These are phyloP conservation scores for Drosophila stalkeri DNA, from an alignment of 2,888 invertebrate species.

Conservation along the genomic window DNA sequence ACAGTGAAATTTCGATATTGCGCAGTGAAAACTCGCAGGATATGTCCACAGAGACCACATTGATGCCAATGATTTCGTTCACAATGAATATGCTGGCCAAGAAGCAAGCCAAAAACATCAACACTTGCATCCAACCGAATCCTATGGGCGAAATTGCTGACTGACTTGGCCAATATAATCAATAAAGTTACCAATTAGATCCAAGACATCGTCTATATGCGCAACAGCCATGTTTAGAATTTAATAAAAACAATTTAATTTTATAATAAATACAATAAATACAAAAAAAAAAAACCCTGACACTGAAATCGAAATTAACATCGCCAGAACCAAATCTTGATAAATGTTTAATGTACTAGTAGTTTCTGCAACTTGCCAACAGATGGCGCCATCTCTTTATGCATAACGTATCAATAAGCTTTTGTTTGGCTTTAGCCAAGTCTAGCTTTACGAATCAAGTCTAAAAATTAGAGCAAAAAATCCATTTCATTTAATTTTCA, in stretches of 20 bases:
- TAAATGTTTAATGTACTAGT: background rate
- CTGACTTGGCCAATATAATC: background rate
- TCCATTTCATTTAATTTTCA: constrained; percentile 18
- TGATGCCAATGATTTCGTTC: constrained; percentile 29
- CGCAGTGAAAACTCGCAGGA: constrained; percentile 25
- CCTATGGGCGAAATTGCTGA: constrained; percentile 11
- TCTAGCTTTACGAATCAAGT: background rate
- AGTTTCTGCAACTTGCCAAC: background rate
- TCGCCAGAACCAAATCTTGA: background rate
- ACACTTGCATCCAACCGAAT: constrained; percentile 26
- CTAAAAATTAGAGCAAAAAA: no score
- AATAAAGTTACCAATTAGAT: constrained; percentile 36
- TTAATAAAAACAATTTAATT: background rate
- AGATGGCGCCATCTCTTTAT: constrained; percentile 3
- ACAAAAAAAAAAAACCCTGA: constrained; percentile 11
- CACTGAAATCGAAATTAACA: constrained; percentile 8
- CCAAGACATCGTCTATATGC: constrained; percentile 23
- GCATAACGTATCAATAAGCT: constrained; percentile 2
- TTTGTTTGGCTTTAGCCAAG: background rate
- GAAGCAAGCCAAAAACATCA: constrained; percentile 9
- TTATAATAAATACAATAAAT: background rate
- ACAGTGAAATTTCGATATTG: background rate
- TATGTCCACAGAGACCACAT: constrained; percentile 4
- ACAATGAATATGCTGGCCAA: constrained; percentile 1
- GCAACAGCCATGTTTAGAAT: constrained; percentile 8